phyloP scores from a whole-genome alignment of 2,797 vertebrate species.

The Avahi laniger region DNA sequence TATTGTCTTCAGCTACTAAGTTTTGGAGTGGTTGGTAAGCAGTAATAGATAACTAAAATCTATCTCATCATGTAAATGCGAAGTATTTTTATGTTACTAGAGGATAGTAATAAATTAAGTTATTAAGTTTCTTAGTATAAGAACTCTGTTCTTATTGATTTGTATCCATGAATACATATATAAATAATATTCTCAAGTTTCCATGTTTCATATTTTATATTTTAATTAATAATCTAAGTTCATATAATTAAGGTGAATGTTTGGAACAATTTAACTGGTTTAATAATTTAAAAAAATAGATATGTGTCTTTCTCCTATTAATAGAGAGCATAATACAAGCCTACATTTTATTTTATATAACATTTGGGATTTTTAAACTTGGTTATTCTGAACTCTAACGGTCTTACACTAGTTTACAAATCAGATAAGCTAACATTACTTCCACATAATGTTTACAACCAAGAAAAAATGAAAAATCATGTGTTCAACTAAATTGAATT shows the following conservation, averaged over 20 bases:
- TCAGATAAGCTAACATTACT: background rate
- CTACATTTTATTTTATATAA: background rate
- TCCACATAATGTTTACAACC: background rate
- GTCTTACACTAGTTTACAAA: background rate
- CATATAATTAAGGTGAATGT: background rate
- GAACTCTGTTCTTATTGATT: background rate
- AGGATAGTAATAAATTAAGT: background rate
- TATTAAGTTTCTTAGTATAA: background rate
- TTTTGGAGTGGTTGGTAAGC: background rate
- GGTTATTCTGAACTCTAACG: background rate
- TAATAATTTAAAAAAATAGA: background rate
- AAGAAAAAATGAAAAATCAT: background rate
- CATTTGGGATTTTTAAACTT: background rate
- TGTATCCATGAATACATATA: background rate
- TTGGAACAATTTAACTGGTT: background rate
- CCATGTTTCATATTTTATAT: background rate
- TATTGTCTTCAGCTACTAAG: background rate
- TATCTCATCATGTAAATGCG: background rate
- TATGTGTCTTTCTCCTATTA: background rate
- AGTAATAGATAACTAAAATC: background rate
- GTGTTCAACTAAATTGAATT: background rate
- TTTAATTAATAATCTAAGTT: conserved; percentile 5
- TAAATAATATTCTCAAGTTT: background rate
- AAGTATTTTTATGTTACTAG: background rate
- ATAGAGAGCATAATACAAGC: background rate